Evolutionary conservation across 2,113 vertebrate species (phyloP).

Genomic region (Oreochromis aureus): DNA sequence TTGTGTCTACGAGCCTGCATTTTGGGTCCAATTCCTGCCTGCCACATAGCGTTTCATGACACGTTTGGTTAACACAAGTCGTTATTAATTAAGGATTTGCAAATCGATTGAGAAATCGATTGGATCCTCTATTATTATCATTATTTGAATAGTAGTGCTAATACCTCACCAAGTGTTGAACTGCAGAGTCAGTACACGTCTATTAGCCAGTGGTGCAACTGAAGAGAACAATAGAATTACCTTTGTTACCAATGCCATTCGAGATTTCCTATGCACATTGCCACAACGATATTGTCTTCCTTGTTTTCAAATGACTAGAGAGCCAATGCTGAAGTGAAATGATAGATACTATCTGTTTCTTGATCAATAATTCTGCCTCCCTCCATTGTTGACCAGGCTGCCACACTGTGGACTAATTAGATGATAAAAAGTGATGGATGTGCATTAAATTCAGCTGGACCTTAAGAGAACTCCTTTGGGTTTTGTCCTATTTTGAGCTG

Average conservation of each 20-base stretch:
- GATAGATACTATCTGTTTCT: slow-evolving; percentile 90
- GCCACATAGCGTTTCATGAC: too few relatives aligned
- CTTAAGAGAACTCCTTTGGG: slow-evolving; percentile 80
- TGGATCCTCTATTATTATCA: background rate
- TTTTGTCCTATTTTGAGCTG: slow-evolving; percentile 85
- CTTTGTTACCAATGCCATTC: background rate
- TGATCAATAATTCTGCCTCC: slow-evolving; percentile 84
- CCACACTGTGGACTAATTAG: slow-evolving; percentile 92
- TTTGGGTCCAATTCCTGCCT: too few relatives aligned
- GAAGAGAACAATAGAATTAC: slow-evolving; percentile 10
- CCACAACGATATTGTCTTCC: slow-evolving; percentile 55
- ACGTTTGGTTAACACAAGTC: background rate
- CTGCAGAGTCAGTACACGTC: background rate
- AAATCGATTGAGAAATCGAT: background rate
- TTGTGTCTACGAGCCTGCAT: too few relatives aligned
- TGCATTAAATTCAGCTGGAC: slow-evolving; percentile 85
- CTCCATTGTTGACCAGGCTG: slow-evolving; percentile 80
- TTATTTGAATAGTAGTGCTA: background rate
- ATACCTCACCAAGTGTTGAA: background rate
- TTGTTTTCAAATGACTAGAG: slow-evolving; percentile 41
- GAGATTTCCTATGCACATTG: slow-evolving; percentile 33
- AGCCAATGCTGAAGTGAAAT: slow-evolving; percentile 66
- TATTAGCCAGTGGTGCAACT: background rate
- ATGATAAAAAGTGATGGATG: slow-evolving; percentile 99
- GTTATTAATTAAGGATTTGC: background rate